Evolutionary conservation across 2,888 invertebrate genomes (phyloP).

Genomic region (Drosophila niveifrons): DNA sequence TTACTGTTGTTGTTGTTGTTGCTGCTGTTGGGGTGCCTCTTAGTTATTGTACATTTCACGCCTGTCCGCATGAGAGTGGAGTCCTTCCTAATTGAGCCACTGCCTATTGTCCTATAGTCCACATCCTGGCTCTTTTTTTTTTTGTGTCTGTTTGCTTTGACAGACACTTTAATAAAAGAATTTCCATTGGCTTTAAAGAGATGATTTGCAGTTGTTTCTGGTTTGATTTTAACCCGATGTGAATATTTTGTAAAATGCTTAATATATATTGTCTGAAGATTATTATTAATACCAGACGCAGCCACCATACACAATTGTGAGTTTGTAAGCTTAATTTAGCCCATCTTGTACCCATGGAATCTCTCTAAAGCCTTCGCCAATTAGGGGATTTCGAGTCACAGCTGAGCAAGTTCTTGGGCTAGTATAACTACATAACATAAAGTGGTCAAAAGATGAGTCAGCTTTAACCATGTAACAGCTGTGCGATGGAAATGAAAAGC

Average conservation of each 20-base stretch:
- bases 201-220: conserved; percentile 17
- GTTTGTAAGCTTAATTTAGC: conserved; percentile 12
- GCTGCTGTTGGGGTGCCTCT: conserved; percentile 27
- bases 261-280: background rate
- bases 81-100: conserved; percentile 74
- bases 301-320: background rate
- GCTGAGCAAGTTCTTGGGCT: conserved; percentile 58
- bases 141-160: conserved; percentile 39
- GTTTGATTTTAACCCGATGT: too few species aligned
- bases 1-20: conserved; percentile 29
- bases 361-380: conserved; percentile 60
- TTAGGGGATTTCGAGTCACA: conserved; percentile 55
- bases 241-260: too few species aligned
- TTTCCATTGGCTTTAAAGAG: conserved; percentile 31
- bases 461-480: conserved; percentile 48
- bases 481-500: conserved; percentile 36
- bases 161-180: conserved; percentile 41
- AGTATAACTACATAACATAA: conserved; percentile 52
- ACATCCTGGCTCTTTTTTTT: conserved; percentile 12
- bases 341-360: conserved; percentile 32
- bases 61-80: conserved; percentile 51
- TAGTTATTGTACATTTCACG: conserved; percentile 65
- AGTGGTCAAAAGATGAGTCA: conserved; percentile 32
- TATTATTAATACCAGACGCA: conserved; percentile 8
- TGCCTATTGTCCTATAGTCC: conserved; percentile 44